Evolutionary conservation across 1,140 invertebrate species (phyloP), one percentile per base, ranked within the genome.

Genomic region (Pogonognathellus flavescens): DNA sequence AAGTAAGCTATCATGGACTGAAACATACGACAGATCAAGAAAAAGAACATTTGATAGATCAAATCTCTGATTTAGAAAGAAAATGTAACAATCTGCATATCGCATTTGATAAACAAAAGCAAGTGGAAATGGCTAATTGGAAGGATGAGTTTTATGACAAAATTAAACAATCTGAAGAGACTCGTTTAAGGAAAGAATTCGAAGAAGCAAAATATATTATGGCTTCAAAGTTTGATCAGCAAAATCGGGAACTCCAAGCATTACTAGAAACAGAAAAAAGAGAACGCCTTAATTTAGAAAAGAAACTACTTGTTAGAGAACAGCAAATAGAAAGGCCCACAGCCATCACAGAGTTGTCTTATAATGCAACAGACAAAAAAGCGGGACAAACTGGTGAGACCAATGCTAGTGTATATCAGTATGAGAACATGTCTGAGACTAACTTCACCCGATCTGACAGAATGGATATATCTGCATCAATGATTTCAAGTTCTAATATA

Each of bases 51-150:
- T 25, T 66, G 6, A 0, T 66, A 25, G 10, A 66, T 25, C 13
- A 66, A 10, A 18, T 66, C 25, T 25, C 1, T 13, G 10, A 31
- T 16, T 3, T 31, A 20, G 25, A 10, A 13, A 66, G 13, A 14
- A 31, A 4, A 10, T 66, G 3, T 66, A 10, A 66, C 18, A 18
- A 60, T 10, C 18, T 66, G 4, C 4, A 9, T 13, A 10, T n/a
- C n/a, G n/a, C n/a, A 10, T 22, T 20, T 11, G 62, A 22, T 0
- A 60, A 22, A 20, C 59, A 60, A 60, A 60, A 9, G 59, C 22
- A 66, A 9, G 62, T 66, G 10, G 22, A 66, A 4, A 66, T 66
- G 11, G 62, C 62, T 25, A 66, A 66, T 13, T 66, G 62, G 62
- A 66, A 66, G 14, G 14, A 4, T 13, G 22, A 66, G 5, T 25